These are phyloP conservation scores for Phalacrocorax pelagicus DNA, from an alignment of 2,113 vertebrate species.

Conservation along the genomic window DNA sequence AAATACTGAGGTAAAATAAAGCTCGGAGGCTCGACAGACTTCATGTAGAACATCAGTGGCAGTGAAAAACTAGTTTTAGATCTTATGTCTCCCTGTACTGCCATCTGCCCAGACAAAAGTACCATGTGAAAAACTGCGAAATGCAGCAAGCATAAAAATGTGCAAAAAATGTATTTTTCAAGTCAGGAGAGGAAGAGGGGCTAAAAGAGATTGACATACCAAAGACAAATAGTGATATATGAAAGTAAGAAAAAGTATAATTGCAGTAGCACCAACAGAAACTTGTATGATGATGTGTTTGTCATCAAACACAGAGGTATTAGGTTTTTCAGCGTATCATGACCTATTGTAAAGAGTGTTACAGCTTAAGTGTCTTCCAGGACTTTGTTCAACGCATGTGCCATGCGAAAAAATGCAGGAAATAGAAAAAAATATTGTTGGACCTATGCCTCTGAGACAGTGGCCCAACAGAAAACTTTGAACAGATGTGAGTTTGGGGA, in stretches of 20 bases:
- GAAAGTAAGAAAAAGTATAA: neutral
- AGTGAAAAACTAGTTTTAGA: neutral
- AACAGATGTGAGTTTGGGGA: neutral
- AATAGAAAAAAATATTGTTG: neutral
- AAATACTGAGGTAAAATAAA: neutral
- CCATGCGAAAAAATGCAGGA: neutral
- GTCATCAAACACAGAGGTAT: neutral
- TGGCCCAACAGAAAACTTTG: neutral
- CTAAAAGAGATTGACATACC: neutral
- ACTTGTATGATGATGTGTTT: neutral
- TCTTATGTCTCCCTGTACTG: neutral
- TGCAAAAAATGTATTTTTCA: neutral
- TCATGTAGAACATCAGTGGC: neutral
- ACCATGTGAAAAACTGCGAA: neutral
- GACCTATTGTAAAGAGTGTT: neutral
- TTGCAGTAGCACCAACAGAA: neutral
- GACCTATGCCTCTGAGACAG: neutral
- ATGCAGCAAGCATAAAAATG: neutral
- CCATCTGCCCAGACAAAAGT: neutral
- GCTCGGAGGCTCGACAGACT: neutral
- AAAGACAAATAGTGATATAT: neutral
- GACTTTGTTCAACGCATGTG: neutral
- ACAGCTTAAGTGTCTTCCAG: neutral
- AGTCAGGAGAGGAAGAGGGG: neutral
- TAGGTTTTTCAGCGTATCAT: neutral